Evolutionary conservation across 2,888 invertebrate genomes (phyloP), one percentile per base, ranked within the genome.

Genomic region (Sinohyriopsis cumingii): DNA sequence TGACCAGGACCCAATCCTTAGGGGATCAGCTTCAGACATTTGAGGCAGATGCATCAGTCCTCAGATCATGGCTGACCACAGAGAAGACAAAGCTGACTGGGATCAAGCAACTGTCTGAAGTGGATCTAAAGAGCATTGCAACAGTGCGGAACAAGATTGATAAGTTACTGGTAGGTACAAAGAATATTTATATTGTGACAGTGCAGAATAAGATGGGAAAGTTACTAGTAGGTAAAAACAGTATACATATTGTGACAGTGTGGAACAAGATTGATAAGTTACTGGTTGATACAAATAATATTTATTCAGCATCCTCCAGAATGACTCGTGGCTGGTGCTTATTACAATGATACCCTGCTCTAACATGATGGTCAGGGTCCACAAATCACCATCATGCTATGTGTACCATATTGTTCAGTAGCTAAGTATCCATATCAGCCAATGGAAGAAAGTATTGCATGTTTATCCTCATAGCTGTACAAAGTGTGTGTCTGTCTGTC

Each of bases 161-260:
- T 59, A 83, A 84, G 75, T 79, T 89, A 69, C 76, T 89, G 84
- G 88, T 89, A 78, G 76, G 85, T 77, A 22, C 15, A 18, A 9
- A 55, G n/a, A 57, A 57, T 22, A 63, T 22, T 53, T 25, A 56
- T 63, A 86, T 89, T 63, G 83, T 78, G 12, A 79, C 79, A 12
- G 81, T 89, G 12, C 74, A 85, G 28, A 76, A 77, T 28, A 85
- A 87, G 74, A 86, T 87, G 60, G 88, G 87, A 56, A 83, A 84
- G 75, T 79, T 89, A 69, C 76, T 89, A 84, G 88, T 89, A 78
- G 76, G 85, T 77, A 22, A n/a, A n/a, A n/a, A n/a, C n/a, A n/a
- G n/a, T n/a, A n/a, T n/a, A n/a, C n/a, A n/a, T 12, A 86, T 89
- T 63, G 83, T 78, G 12, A 79, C 79, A 12, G 81, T 89, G 12